These are phyloP conservation scores for Diachasma alloeum DNA, from an alignment of 1,140 invertebrate species.

Conservation along the genomic window DNA sequence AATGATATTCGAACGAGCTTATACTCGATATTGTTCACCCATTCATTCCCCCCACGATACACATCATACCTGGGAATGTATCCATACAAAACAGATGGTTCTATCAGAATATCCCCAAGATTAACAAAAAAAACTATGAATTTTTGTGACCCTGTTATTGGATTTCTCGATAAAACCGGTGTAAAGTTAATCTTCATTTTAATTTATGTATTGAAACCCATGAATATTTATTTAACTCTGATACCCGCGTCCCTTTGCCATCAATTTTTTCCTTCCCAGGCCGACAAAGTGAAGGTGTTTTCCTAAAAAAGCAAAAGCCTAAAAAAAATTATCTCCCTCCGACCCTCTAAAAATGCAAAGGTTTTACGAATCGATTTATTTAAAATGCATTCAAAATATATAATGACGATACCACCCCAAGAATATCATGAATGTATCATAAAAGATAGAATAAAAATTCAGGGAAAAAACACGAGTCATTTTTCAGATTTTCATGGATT, in stretches of 20 bases:
- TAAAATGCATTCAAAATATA: background rate
- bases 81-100: background rate
- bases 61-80: background rate
- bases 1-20: background rate
- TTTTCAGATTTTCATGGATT: no score
- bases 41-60: background rate
- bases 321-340: background rate
- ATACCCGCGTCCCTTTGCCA: background rate
- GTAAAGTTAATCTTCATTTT: constrained; percentile 10
- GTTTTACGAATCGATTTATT: background rate
- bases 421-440: no score
- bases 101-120: background rate
- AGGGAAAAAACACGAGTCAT: background rate
- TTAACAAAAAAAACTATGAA: background rate
- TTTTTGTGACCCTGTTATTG: background rate
- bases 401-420: no score
- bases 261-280: background rate
- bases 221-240: constrained; percentile 2
- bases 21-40: background rate
- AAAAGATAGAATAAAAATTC: background rate
- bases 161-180: background rate
- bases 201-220: constrained; percentile 8
- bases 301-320: background rate
- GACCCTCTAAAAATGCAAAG: background rate
- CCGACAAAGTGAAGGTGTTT: background rate